A percentile compares a stretch with the other conserved stretches of the same genome.
Conservation (phyloP, 2,888 invertebrate genomes). For the Pammene fasciana region DNA sequence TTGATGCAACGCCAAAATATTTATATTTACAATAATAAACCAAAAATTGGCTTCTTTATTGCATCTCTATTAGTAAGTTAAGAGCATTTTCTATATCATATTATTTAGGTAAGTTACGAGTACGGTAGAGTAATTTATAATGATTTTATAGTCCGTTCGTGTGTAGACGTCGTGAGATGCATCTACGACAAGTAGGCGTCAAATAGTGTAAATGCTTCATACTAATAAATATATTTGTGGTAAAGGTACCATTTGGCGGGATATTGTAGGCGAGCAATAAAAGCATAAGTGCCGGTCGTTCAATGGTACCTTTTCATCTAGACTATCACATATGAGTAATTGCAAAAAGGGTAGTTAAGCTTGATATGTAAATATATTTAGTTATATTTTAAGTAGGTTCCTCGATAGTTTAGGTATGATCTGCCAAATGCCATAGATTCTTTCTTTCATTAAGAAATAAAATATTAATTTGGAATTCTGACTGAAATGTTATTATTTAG, state of each 20-base stretch:
- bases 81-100: slow-evolving; percentile 77
- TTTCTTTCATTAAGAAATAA: not conserved
- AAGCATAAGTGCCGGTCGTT: no score
- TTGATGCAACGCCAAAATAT: slow-evolving; percentile 57
- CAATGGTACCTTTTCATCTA: no score
- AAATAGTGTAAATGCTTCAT: slow-evolving; percentile 41
- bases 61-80: slow-evolving; percentile 69
- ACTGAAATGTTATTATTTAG: not conserved
- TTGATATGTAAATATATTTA: slow-evolving; percentile 30
- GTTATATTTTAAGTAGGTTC: not conserved
- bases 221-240: slow-evolving; percentile 24
- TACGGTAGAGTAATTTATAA: slow-evolving; percentile 55
- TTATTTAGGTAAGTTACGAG: slow-evolving; percentile 67
- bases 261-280: no score
- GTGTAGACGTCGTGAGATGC: slow-evolving; percentile 27
- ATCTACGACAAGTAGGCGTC: slow-evolving; percentile 6
- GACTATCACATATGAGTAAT: slow-evolving; percentile 2
- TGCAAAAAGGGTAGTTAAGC: slow-evolving; percentile 33
- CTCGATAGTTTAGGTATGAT: not conserved
- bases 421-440: slow-evolving; percentile 7
- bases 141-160: slow-evolving; percentile 48
- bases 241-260: no score
- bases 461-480: not conserved
- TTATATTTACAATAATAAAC: slow-evolving; percentile 67
- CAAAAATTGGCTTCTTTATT: slow-evolving; percentile 78